Evolutionary conservation across 92 coral and sea anemone genomes (phyloP), one percentile per base, ranked within the genome.

Genomic region (Palythoa grandis): DNA sequence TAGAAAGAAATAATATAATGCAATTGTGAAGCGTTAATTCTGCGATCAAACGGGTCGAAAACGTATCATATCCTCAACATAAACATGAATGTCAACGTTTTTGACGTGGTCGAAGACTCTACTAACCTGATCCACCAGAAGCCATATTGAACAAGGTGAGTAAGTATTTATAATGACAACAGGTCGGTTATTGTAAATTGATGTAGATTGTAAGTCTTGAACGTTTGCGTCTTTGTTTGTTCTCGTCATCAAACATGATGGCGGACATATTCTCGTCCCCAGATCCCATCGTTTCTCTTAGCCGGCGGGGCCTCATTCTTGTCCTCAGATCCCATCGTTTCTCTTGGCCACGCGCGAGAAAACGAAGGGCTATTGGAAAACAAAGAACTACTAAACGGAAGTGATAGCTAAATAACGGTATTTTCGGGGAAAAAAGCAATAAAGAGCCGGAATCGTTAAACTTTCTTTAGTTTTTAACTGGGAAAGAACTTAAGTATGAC

Each of bases 61-160:
- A 16, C 22, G 38, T n/a, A 60, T 15, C 24, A 17, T n/a, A 22
- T 8, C 37, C 7, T 48, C 19, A 12, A 43, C 9, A 52, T n/a
- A 2, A 52, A 24, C 20, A 40, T 22, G 1, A 53, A 8, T 52
- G 16, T 47, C 29, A 53, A 5, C 10, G 11, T 3, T 3, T 22
- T 54, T 37, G 54, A 7, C 20, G 38, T 48, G 48, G 65, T 80
- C 57, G 8, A 17, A 23, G 39, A 24, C 19, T 9, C 3, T 11
- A 66, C 68, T 25, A 13, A 80, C 74, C 85, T 66, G 74, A 65
- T 19, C 85, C 74, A 2, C 65, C 70, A 20, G 74, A 80, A 66
- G 85, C 85, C 85, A 80, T 80, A 43, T 57, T 47, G 11, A 35
- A 67, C 11, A n/a, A 67, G 6, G 35, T 20, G 23, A 5, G 70